A percentile compares a stretch with the other conserved stretches of the same genome.
Evolutionary conservation across 1,140 invertebrate genomes (phyloP).

Genomic region (Batillaria attramentaria): DNA sequence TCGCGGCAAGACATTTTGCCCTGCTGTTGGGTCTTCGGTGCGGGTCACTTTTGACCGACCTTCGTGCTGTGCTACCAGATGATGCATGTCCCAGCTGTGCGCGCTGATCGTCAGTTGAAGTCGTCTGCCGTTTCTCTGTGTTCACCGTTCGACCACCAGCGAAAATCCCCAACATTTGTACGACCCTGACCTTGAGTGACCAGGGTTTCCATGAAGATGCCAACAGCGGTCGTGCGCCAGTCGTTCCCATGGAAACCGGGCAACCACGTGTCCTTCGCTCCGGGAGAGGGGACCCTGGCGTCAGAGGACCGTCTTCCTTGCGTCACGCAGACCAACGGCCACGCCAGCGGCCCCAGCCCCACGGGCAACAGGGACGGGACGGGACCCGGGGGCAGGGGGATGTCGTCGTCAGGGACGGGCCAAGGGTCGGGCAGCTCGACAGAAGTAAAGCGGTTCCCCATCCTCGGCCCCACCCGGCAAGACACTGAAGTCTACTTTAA

Average conservation of each 20-base stretch:
- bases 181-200: not conserved
- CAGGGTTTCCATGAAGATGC: slow-evolving; percentile 24
- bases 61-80: too few species aligned
- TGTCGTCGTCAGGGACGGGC: not conserved
- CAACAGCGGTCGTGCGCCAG: slow-evolving; percentile 20
- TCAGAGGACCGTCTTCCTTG: not conserved
- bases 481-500: slow-evolving; percentile 23
- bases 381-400: not conserved
- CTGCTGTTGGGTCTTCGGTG: too few species aligned
- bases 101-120: not conserved
- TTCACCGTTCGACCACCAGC: not conserved
- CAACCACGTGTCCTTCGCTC: not conserved
- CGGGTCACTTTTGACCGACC: too few species aligned
- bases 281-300: not conserved
- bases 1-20: too few species aligned
- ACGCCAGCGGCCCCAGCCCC: not conserved
- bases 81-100: too few species aligned
- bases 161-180: not conserved
- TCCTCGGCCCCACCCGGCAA: slow-evolving; percentile 23
- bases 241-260: slow-evolving; percentile 15
- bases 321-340: not conserved
- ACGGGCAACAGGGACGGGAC: not conserved
- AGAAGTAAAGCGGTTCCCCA: not conserved
- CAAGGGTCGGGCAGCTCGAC: too few species aligned
- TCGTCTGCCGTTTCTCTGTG: not conserved